Evolutionary conservation across 2,888 invertebrate species (phyloP).

Genomic region (Gonocerus acuteangulatus): DNA sequence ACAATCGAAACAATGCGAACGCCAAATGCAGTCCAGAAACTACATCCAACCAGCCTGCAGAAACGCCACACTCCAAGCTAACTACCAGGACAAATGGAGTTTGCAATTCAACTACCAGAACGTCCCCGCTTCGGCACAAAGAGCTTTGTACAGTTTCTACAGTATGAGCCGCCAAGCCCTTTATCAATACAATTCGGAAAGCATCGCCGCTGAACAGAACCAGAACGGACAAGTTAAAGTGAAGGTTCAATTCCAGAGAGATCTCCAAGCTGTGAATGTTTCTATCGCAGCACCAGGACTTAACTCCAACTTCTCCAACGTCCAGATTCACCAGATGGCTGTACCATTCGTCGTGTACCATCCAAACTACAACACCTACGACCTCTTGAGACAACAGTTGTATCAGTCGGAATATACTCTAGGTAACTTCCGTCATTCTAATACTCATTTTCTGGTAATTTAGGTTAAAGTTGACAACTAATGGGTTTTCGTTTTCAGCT

Average conservation of each 20-base stretch:
- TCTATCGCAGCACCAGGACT: constrained; percentile 46
- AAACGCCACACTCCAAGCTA: constrained; percentile 50
- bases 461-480: too few relatives aligned
- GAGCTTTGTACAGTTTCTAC: constrained; percentile 47
- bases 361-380: constrained; percentile 44
- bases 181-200: constrained; percentile 49
- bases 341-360: constrained; percentile 47
- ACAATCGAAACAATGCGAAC: constrained; percentile 47
- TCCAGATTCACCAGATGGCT: constrained; percentile 45
- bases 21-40: constrained; percentile 51
- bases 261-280: constrained; percentile 47
- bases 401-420: too few relatives aligned
- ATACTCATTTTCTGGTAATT: too few relatives aligned
- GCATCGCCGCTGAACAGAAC: constrained; percentile 44
- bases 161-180: constrained; percentile 46
- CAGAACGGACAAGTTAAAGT: constrained; percentile 47
- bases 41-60: constrained; percentile 53
- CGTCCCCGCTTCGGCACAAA: constrained; percentile 43
- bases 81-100: constrained; percentile 49
- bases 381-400: constrained; percentile 38
- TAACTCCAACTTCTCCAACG: constrained; percentile 44
- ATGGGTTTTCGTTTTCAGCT: not conserved
- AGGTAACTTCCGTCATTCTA: too few relatives aligned
- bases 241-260: constrained; percentile 46
- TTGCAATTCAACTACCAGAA: constrained; percentile 49